Base-by-base conservation (phyloP, 2,888 invertebrate genomes). In the Diabrotica balteata region DNA sequence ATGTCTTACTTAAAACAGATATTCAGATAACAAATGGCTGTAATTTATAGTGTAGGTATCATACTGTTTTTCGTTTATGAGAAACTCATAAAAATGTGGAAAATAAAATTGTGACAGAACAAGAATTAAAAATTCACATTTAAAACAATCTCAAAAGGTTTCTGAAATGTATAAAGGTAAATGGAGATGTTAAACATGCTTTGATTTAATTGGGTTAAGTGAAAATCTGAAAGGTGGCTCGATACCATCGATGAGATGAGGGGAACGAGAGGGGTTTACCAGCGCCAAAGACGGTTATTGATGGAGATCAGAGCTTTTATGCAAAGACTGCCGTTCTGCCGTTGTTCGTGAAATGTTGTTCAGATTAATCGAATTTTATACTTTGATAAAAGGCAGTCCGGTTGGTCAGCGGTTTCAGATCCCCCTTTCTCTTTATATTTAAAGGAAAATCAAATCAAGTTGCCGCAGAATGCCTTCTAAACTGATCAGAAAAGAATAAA, bases 151-250 rank as follows among this genome's bases (percentile, higher is more conserved):
- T 17, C n/a, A 46, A 46, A 46, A 64, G 32, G 63, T 58, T 58
- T 51, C 45, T 45, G 58, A 22, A 64, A 58, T 58, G 51, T 64
- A 52, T 58, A 52, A 64, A 64, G 58, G 63, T 64, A 58, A 76
- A 76, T 75, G 72, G 75, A 76, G 75, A 77, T 76, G 77, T 79
- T 76, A 72, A 77, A 75, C 76, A 76, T 79, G 78, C 79, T 79
- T 80, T 80, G 80, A 79, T 79, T 80, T 79, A 80, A 80, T 80
- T 80, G 80, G 79, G 79, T 79, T 79, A 80, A 80, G 78, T 77
- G 76, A 77, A 77, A 78, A 78, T 76, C 77, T 77, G 75, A 76
- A 74, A 76, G 77, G 75, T 74, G 74, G 74, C 70, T 67, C 49
- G 70, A 54, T 55, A 54, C 22, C 49, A 58, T 53, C 43, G 46